Conservation (phyloP, 2,113 vertebrate species). For the Pomatostomus ruficeps region DNA sequence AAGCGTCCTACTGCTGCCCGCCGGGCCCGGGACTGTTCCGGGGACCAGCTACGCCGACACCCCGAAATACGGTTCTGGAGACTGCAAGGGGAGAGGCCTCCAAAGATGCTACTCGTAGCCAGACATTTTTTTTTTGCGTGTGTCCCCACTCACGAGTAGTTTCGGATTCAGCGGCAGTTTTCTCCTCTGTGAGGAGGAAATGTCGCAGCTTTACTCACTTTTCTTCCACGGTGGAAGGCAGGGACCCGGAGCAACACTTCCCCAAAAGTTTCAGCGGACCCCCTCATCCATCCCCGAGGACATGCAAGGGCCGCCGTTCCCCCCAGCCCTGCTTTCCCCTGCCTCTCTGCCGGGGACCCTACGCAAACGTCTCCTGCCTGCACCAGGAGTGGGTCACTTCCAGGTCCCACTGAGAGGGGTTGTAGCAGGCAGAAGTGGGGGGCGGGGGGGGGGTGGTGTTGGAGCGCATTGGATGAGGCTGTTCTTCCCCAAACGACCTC, state of each 20-base stretch:
- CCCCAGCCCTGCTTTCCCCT: not conserved
- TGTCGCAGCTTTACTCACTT: not conserved
- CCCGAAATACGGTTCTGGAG: not conserved
- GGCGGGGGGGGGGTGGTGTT: rapidly evolving
- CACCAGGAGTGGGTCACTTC: not conserved
- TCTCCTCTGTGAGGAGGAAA: not conserved
- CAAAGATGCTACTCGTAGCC: not conserved
- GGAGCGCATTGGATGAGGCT: not conserved
- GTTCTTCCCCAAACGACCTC: not conserved
- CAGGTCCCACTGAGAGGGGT: not conserved
- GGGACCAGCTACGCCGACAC: too few species aligned
- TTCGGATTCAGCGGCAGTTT: not conserved
- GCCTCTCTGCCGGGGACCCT: not conserved
- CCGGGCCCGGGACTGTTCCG: not conserved
- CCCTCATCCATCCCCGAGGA: not conserved
- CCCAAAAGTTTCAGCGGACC: not conserved
- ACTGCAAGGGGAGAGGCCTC: not conserved
- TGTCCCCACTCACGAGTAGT: not conserved
- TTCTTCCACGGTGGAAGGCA: not conserved
- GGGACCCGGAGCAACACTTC: rapidly evolving
- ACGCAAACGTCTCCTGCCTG: not conserved
- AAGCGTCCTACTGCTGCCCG: not conserved
- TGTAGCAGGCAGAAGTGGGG: not conserved
- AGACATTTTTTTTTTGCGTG: rapidly evolving
- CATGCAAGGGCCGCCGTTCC: not conserved